These are phyloP conservation scores for Petrolisthes cinctipes DNA, from an alignment of 2,888 invertebrate genomes.

Conservation along the genomic window DNA sequence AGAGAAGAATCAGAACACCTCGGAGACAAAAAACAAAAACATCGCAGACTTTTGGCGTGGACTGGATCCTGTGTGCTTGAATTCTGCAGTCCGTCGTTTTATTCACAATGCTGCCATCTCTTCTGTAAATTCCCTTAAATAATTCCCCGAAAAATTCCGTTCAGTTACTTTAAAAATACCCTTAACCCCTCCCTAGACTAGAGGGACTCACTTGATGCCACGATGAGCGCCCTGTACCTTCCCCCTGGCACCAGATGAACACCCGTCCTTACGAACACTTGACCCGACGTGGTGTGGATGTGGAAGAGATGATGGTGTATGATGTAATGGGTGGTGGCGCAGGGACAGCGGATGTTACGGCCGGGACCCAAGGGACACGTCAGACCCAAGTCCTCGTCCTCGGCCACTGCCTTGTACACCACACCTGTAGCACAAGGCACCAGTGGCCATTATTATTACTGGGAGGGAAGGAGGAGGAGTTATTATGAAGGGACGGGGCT, in stretches of 20 bases:
- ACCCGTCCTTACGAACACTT: constrained; percentile 12
- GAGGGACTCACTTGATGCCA: neutral
- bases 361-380: constrained; percentile 17
- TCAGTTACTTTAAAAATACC: too few species aligned
- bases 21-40: too few species aligned
- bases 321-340: neutral
- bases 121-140: too few species aligned
- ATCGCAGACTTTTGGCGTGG: too few species aligned
- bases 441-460: too few species aligned
- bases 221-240: neutral
- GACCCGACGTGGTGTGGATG: constrained; percentile 13
- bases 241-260: neutral
- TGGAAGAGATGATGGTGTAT: neutral
- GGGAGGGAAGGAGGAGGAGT: too few species aligned
- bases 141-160: too few species aligned
- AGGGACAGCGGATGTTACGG: constrained; percentile 19
- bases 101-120: too few species aligned
- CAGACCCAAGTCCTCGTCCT: constrained; percentile 16
- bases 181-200: neutral
- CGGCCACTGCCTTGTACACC: constrained; percentile 13
- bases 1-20: too few species aligned
- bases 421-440: neutral
- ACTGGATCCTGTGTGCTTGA: too few species aligned
- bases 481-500: too few species aligned
- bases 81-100: too few species aligned